Evolutionary conservation across 2,797 vertebrate species (phyloP).

Genomic region (Danio jaintianensis): DNA sequence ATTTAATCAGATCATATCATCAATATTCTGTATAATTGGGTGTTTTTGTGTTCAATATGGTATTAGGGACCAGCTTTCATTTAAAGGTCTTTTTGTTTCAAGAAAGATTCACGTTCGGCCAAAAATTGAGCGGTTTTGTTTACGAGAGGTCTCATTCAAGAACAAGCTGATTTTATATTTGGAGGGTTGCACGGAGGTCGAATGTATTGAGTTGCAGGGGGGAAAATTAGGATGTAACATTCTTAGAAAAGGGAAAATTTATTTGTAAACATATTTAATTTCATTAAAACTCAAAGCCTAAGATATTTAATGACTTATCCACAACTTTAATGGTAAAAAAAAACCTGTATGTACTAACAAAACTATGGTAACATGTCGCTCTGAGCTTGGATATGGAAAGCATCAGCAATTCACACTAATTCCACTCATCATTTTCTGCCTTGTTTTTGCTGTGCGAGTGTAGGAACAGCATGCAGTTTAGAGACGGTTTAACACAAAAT

Average conservation of each 20-base stretch:
- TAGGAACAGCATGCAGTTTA: conserved; percentile 74
- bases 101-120: conserved; percentile 59
- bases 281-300: conserved; percentile 50
- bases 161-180: conserved; percentile 46
- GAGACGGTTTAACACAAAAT: conserved; percentile 78
- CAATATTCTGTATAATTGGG: conserved; percentile 39
- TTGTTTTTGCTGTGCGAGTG: conserved; percentile 69
- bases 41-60: conserved; percentile 44
- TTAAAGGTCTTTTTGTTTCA: conserved; percentile 52
- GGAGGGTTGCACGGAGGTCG: conserved; percentile 55
- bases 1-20: conserved; percentile 32
- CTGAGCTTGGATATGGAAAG: conserved; percentile 23
- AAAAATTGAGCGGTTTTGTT: conserved; percentile 57
- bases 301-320: conserved; percentile 37
- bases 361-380: conserved; percentile 9
- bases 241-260: conserved; percentile 62
- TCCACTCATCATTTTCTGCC: conserved; percentile 61
- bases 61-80: conserved; percentile 57
- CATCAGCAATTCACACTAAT: conserved; percentile 47
- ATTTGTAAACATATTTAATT: conserved; percentile 36
- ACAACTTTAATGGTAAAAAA: conserved; percentile 36
- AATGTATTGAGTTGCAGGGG: conserved; percentile 55
- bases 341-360: conserved; percentile 67
- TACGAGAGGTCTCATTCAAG: conserved; percentile 53
- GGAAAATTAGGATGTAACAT: conserved; percentile 40